A percentile compares a stretch with the other conserved stretches of the same genome.
phyloP scores from a whole-genome alignment of 2,888 invertebrate genomes.

The Loripinus fragilis region DNA sequence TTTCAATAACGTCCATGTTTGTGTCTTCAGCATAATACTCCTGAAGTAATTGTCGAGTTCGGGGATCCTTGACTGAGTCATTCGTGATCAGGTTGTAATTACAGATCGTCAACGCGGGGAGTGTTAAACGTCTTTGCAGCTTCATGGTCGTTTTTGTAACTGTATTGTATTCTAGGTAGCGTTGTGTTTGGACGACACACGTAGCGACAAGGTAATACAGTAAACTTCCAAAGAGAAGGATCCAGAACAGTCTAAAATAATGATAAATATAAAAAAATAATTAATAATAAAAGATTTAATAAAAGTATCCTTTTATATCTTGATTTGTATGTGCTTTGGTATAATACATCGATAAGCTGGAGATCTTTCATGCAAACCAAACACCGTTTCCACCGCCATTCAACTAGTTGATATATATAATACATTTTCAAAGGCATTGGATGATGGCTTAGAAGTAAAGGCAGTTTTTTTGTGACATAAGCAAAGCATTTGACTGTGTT shows the following conservation, averaged over 20 bases:
- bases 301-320: too few relatives aligned
- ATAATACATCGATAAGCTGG: too few relatives aligned
- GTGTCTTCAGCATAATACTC: background rate
- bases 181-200: background rate
- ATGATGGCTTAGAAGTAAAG: too few relatives aligned
- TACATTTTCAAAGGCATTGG: too few relatives aligned
- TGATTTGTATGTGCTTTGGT: too few relatives aligned
- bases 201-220: background rate
- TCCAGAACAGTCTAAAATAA: conserved; percentile 2
- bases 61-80: background rate
- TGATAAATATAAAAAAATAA: too few relatives aligned
- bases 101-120: background rate
- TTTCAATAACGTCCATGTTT: background rate
- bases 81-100: conserved; percentile 8
- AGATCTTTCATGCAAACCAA: too few relatives aligned
- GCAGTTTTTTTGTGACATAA: too few relatives aligned
- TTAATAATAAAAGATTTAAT: too few relatives aligned
- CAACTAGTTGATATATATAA: too few relatives aligned
- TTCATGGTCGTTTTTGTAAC: background rate
- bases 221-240: background rate
- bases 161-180: background rate
- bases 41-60: background rate
- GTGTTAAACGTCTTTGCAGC: background rate
- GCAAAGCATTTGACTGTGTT: too few relatives aligned
- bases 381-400: too few relatives aligned